Percentiles rank a stretch among this genome's conserved stretches.
phyloP scores from a whole-genome alignment of 2,888 invertebrate genomes.

The Eristalis pertinax region DNA sequence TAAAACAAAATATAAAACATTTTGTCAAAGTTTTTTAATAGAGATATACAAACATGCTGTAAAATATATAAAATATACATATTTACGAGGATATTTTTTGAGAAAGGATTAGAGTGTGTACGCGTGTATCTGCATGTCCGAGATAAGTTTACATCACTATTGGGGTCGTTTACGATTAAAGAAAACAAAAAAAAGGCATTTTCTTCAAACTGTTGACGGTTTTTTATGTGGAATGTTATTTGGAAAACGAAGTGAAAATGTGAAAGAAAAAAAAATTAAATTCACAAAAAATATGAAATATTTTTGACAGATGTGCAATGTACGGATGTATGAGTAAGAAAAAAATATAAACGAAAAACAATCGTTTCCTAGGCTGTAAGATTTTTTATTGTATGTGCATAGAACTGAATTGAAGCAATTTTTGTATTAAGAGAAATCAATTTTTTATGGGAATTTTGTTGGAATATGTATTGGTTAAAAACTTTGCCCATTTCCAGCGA shows the following conservation, averaged over 20 bases:
- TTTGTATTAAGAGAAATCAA: slow-evolving; percentile 40
- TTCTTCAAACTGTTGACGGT: slow-evolving; percentile 65
- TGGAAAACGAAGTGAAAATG: slow-evolving; percentile 27
- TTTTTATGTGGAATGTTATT: slow-evolving; percentile 46
- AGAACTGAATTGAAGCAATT: slow-evolving; percentile 69
- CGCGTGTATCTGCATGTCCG: background rate
- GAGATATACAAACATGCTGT: slow-evolving; percentile 49
- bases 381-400: slow-evolving; percentile 62
- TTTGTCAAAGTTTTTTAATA: slow-evolving; percentile 66
- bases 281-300: slow-evolving; percentile 14
- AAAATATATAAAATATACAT: slow-evolving; percentile 48
- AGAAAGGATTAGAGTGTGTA: slow-evolving; percentile 53
- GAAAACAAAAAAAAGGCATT: slow-evolving; percentile 11
- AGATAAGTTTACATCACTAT: slow-evolving; percentile 39
- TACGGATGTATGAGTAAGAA: background rate
- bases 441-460: slow-evolving; percentile 40
- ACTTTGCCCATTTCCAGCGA: slow-evolving; percentile 30
- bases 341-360: background rate
- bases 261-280: slow-evolving; percentile 26
- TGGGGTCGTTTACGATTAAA: slow-evolving; percentile 27
- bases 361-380: slow-evolving; percentile 36
- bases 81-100: slow-evolving; percentile 64
- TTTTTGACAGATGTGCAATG: background rate
- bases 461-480: slow-evolving; percentile 16
- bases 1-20: slow-evolving; percentile 13